A percentile compares a stretch with the other conserved stretches of the same genome.
These are phyloP conservation scores for Epinotia bilunana DNA, from an alignment of 2,888 invertebrate genomes.

Conservation along the genomic window DNA sequence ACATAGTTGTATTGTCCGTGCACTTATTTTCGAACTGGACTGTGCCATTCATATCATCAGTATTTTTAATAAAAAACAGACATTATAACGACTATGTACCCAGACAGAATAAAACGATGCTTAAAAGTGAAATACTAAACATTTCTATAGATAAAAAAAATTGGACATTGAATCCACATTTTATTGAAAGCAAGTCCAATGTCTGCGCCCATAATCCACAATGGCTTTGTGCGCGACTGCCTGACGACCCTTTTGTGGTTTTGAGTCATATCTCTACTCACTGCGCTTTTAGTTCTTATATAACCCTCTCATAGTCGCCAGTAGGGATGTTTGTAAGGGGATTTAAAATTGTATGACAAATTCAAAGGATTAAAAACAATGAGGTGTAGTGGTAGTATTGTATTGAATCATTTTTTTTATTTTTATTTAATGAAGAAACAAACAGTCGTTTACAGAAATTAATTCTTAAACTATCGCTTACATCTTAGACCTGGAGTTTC, in stretches of 20 bases:
- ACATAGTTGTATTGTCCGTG: no score
- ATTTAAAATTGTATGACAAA: slow-evolving; percentile 10
- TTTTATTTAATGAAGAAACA: no score
- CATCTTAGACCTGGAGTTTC: no score
- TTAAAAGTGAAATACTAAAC: background rate
- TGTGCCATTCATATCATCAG: no score
- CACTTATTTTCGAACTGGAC: no score
- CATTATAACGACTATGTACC: background rate
- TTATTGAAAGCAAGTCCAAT: slow-evolving; percentile 47
- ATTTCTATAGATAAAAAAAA: slow-evolving; percentile 40
- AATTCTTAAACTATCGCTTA: no score
- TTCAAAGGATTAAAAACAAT: background rate
- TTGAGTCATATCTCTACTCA: slow-evolving; percentile 59
- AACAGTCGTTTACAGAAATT: no score
- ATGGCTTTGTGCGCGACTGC: slow-evolving; percentile 65
- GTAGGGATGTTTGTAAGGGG: slow-evolving; percentile 37
- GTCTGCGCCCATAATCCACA: slow-evolving; percentile 51
- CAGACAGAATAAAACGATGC: background rate
- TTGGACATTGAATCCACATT: slow-evolving; percentile 43
- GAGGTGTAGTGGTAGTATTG: background rate
- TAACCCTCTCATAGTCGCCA: slow-evolving; percentile 48
- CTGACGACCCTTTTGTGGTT: slow-evolving; percentile 76
- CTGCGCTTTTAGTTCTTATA: slow-evolving; percentile 78
- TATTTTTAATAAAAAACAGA: background rate
- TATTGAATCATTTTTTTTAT: no score